These are phyloP conservation scores for Caenorhabditis brenneri DNA, from an alignment of 1,140 invertebrate species.

Conservation along the genomic window DNA sequence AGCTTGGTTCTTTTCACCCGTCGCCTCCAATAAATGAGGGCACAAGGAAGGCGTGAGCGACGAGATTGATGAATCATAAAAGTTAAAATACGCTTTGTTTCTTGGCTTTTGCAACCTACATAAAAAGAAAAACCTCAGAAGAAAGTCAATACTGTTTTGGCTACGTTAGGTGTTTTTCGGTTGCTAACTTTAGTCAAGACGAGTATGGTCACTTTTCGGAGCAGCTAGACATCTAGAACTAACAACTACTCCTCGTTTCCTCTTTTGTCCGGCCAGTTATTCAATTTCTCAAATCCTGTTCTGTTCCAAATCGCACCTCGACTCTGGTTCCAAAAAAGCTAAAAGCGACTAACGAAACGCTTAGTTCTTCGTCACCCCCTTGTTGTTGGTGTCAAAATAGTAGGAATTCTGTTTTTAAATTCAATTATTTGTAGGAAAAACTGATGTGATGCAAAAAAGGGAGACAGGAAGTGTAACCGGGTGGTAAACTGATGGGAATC, in stretches of 20 bases:
- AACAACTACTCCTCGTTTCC: neutral
- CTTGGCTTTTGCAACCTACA: too few relatives aligned
- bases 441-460: neutral
- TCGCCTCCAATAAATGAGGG: slow-evolving; percentile 17
- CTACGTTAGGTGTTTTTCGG: too few relatives aligned
- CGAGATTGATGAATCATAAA: slow-evolving; percentile 42
- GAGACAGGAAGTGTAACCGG: neutral
- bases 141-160: too few relatives aligned
- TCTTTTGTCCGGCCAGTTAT: slow-evolving; percentile 37
- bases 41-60: neutral
- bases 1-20: neutral
- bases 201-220: neutral
- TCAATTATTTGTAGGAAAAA: slow-evolving; percentile 1
- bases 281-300: slow-evolving; percentile 32
- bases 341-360: neutral
- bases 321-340: neutral
- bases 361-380: neutral
- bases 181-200: too few relatives aligned
- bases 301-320: slow-evolving; percentile 22
- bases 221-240: neutral
- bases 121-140: too few relatives aligned
- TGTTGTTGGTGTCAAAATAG: slow-evolving; percentile 42
- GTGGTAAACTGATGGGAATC: slow-evolving; percentile 1
- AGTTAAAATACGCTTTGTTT: neutral
- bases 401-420: slow-evolving; percentile 33